Percentiles rank a stretch among this genome's conserved stretches.
Evolutionary conservation across 2,797 vertebrate genomes (phyloP).

Genomic region (Peromyscus eremicus): DNA sequence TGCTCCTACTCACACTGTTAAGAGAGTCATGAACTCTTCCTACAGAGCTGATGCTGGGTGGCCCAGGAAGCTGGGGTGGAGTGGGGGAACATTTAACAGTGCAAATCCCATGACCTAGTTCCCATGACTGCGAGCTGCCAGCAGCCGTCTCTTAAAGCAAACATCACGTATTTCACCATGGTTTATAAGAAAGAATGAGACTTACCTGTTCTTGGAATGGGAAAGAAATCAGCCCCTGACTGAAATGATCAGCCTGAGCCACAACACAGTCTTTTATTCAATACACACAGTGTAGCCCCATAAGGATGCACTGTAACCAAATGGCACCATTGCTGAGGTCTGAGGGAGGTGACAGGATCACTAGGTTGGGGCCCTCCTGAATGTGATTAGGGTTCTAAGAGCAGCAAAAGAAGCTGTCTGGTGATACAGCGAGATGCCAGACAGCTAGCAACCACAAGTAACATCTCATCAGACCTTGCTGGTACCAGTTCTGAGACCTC

Average conservation of each 20-base stretch:
- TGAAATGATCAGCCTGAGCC: fast-evolving
- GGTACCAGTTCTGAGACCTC: not conserved
- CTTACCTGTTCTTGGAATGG: not conserved
- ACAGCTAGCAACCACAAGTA: fast-evolving
- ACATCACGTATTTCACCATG: not conserved
- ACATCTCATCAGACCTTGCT: not conserved
- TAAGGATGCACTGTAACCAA: not conserved
- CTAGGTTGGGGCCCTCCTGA: fast-evolving
- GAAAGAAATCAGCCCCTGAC: not conserved
- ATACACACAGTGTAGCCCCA: fast-evolving
- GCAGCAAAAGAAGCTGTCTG: no score
- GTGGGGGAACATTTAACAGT: not conserved
- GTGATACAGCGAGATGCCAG: not conserved
- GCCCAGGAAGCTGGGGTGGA: no score
- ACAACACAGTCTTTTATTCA: fast-evolving
- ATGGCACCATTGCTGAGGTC: not conserved
- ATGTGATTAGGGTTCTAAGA: no score
- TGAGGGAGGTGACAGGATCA: not conserved
- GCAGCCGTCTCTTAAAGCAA: no score
- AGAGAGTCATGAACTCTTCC: not conserved
- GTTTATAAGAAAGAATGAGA: not conserved
- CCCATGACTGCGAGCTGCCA: not conserved
- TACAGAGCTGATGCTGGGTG: not conserved
- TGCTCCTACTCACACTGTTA: not conserved
- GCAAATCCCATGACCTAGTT: no score